Base-by-base conservation (phyloP, 2,113 vertebrate species). In the Regulus satrapa region DNA sequence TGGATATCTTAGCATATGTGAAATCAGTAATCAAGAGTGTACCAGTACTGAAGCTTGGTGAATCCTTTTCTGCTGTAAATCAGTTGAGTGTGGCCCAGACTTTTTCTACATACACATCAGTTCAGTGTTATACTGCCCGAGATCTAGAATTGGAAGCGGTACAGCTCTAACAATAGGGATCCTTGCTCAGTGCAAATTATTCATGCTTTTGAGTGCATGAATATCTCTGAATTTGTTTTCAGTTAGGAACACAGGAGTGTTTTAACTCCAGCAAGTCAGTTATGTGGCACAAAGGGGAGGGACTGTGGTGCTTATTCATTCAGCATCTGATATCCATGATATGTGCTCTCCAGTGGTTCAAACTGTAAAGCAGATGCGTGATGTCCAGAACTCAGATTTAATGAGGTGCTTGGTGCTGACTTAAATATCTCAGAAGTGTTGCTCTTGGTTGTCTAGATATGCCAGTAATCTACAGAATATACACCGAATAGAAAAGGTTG, bases 201-300 rank as follows among this genome's bases (percentile, higher is more conserved):
- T 80, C 0, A 0, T 67, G 6, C 24, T 36, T 72, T 36, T 54
- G 1, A 48, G 10, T 76, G 12, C 7, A 12, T 58, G 8, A 66
- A 14, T 66, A 45, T 34, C 9, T 61, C 20, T 56, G 17, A 32
- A 32, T 10, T 59, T 83, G 61, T 64, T 74, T 75, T 52, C 18
- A 52, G 13, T 43, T 61, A 48, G 48, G 67, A 88, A 49, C 8
- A 20, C 4, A 26, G 6, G 6, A 66, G 8, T 19, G 10, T 69
- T 11, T 74, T 45, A 55, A 15, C 40, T 82, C 14, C 18, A 18
- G 28, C 5, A 28, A 29, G 31, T 52, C 38, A 38, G 12, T 52
- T 61, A 11, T 6, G 7, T 32, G 43, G 13, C 46, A 40, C 45
- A 51, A 59, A 43, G 16, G 13, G 25, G 17, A 63, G 43, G 18